A percentile compares a stretch with the other conserved stretches of the same genome.
Conservation (phyloP, 2,888 invertebrate genomes). For the Stramonita haemastoma region DNA sequence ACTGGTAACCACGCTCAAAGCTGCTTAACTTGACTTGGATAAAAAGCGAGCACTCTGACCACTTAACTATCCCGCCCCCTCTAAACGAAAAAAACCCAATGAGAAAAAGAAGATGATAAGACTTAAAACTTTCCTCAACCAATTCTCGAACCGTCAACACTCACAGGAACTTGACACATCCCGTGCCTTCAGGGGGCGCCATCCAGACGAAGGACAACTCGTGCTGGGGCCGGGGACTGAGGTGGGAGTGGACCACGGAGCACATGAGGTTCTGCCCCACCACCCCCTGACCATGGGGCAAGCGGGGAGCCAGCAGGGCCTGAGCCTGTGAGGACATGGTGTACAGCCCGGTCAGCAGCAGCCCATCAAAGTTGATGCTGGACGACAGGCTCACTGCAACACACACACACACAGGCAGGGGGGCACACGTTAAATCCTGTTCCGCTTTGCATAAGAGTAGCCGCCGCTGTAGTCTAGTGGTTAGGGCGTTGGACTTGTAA, state of each 20-base stretch:
- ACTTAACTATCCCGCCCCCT: no score
- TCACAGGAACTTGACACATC: conserved; percentile 77
- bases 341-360: conserved; percentile 76
- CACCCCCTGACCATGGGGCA: conserved; percentile 41
- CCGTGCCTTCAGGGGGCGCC: conserved; percentile 75
- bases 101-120: background rate
- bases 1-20: no score
- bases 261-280: conserved; percentile 73
- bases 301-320: conserved; percentile 40
- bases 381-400: conserved; percentile 73
- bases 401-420: background rate
- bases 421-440: background rate
- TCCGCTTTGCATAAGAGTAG: background rate
- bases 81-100: background rate
- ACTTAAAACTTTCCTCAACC: no score
- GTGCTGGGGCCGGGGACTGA: conserved; percentile 67
- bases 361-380: conserved; percentile 75
- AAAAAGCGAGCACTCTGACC: no score
- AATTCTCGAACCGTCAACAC: background rate
- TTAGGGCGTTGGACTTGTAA: no score
- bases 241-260: conserved; percentile 74
- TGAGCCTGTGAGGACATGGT: conserved; percentile 64
- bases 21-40: no score
- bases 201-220: conserved; percentile 74
- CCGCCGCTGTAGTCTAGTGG: no score